Evolutionary conservation across 2,888 invertebrate species (phyloP).

Genomic region (Bombylius major): DNA sequence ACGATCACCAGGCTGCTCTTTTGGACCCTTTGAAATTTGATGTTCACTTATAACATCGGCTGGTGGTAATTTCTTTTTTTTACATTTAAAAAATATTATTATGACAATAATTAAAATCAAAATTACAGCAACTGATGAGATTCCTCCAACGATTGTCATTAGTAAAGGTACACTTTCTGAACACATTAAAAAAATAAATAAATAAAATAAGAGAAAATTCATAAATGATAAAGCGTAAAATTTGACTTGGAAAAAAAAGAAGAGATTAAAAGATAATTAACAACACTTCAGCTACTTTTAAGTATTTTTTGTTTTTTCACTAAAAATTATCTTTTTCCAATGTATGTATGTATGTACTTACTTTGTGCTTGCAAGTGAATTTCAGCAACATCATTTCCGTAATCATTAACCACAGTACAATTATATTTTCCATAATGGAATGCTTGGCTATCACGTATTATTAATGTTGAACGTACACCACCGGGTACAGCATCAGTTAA

Average conservation of each 20-base stretch:
- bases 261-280: background rate
- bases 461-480: constrained; percentile 77
- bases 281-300: no score
- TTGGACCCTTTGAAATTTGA: constrained; percentile 29
- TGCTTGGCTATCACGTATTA: constrained; percentile 73
- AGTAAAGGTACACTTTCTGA: constrained; percentile 66
- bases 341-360: constrained; percentile 41
- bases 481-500: constrained; percentile 61
- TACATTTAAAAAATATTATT: constrained; percentile 59
- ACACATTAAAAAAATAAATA: constrained; percentile 22
- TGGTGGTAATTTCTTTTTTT: constrained; percentile 32
- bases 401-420: constrained; percentile 84
- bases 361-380: constrained; percentile 78
- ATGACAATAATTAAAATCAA: constrained; percentile 70
- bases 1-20: constrained; percentile 46
- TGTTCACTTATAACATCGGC: constrained; percentile 37
- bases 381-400: constrained; percentile 73
- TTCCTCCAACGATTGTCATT: constrained; percentile 65
- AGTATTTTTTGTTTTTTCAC: background rate
- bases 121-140: constrained; percentile 71
- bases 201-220: background rate
- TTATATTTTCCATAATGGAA: constrained; percentile 87
- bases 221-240: background rate
- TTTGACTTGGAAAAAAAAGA: background rate
- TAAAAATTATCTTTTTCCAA: no score